Evolutionary conservation across 1,140 invertebrate genomes (phyloP).

Genomic region (Leptestheria dahalacensis): DNA sequence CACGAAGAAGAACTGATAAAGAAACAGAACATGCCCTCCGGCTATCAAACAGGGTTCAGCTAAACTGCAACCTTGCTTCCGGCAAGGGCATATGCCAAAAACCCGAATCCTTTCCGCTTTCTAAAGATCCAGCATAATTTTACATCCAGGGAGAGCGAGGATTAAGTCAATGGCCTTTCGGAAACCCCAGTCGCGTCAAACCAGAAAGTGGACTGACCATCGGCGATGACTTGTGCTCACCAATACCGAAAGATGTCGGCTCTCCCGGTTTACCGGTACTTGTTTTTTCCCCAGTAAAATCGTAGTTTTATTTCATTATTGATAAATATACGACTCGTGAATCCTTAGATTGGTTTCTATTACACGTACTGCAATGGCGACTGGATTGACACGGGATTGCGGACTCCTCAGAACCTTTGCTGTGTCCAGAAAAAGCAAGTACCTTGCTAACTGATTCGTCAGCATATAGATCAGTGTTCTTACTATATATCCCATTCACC

Average conservation of each 20-base stretch:
- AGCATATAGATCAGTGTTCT: neutral
- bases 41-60: no score
- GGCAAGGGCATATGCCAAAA: no score
- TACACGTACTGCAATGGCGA: slow-evolving; percentile 9
- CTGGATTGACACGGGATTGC: slow-evolving; percentile 13
- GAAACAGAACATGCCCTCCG: no score
- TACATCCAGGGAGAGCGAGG: slow-evolving; percentile 10
- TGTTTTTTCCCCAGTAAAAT: neutral
- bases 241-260: slow-evolving; percentile 13
- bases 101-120: no score
- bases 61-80: no score
- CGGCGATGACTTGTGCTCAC: slow-evolving; percentile 16
- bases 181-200: slow-evolving; percentile 13
- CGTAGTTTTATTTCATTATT: neutral
- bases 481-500: no score
- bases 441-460: slow-evolving; percentile 5
- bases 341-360: slow-evolving; percentile 16
- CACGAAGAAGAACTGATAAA: no score
- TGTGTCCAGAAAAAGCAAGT: slow-evolving; percentile 13
- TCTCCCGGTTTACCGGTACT: slow-evolving; percentile 14
- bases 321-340: slow-evolving; percentile 1
- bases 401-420: slow-evolving; percentile 10
- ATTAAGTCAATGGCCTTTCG: slow-evolving; percentile 14
- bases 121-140: no score
- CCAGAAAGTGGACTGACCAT: slow-evolving; percentile 12